phyloP scores from a whole-genome alignment of 2,797 vertebrate species.

The Pitangus sulphuratus region DNA sequence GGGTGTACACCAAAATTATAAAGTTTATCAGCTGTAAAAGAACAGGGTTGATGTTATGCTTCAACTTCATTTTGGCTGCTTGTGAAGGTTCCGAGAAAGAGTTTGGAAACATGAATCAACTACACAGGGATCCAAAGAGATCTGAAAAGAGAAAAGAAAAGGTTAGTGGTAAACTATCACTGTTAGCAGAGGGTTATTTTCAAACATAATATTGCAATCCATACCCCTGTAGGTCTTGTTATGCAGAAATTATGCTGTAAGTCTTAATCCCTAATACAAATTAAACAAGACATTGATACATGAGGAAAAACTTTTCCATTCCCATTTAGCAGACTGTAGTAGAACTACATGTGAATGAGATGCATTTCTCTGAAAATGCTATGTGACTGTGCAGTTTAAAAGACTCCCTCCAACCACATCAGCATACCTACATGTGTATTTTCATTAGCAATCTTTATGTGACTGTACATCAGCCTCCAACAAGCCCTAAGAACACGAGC shows the following conservation, averaged over 20 bases:
- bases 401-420: not conserved
- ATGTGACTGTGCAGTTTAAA: not conserved
- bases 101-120: slow-evolving; percentile 10
- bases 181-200: not conserved
- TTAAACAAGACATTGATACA: fast-evolving
- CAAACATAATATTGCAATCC: not conserved
- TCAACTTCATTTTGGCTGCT: slow-evolving; percentile 85
- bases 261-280: not conserved
- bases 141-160: slow-evolving; percentile 56
- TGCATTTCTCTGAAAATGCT: not conserved
- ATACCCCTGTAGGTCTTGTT: not conserved
- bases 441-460: not conserved
- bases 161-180: not conserved
- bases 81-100: slow-evolving; percentile 43
- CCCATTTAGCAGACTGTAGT: not conserved
- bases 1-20: slow-evolving; percentile 83
- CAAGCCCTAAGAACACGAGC: not conserved
- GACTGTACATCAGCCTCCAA: not conserved
- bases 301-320: fast-evolving
- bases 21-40: slow-evolving; percentile 88
- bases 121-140: slow-evolving; percentile 35
- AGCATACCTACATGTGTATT: not conserved
- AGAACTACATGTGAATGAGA: not conserved
- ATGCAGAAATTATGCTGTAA: not conserved
- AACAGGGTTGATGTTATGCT: slow-evolving; percentile 88